Base-by-base conservation (phyloP, 1,140 invertebrate genomes). In the Helicorthomorpha holstii region DNA sequence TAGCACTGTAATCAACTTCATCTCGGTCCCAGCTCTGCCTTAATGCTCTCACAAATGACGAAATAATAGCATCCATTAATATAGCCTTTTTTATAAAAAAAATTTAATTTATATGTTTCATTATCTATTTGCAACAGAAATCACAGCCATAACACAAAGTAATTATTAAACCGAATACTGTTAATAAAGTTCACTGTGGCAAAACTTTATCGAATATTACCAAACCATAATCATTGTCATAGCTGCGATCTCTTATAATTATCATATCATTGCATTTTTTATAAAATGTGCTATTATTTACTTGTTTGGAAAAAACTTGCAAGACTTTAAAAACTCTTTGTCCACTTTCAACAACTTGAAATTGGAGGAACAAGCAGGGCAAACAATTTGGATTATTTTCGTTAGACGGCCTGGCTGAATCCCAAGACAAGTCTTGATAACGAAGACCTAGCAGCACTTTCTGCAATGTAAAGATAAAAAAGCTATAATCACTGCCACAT, bases 1-100 rank as follows among this genome's bases (percentile, higher is more conserved):
- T 56, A 57, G 56, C 59, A 41, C 61, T 57, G 58, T 74, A 71
- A 34, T 34, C 29, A 7, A 34, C 29, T 34, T 34, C 29, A 58
- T 73, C 66, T 26, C 68, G 57, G 49, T 66, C 66, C 50, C 64
- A 66, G 38, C 69, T 66, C 52, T 62, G 66, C 62, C 69, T 64
- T 53, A 80, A 71, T 55, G 84, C 80, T 27, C 82, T 81, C 1
- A 85, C 84, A 67, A 90, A 92, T 48, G 81, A 78, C 41, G 83
- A 79, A 51, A 94, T 90, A 21, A 94, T 69, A 1, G 84, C 85
- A 68, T 94, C 87, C 81, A 94, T 91, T 75, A 93, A 82, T 53
- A 82, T 77, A 43, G 87, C 85, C 65, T 72, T 60, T 22, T 60
- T 60, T 23, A 56, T 58, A 46, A 60, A 62, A 4, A 60, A 58